Conservation (phyloP, 2,797 vertebrate genomes). For the Artibeus jamaicensis region DNA sequence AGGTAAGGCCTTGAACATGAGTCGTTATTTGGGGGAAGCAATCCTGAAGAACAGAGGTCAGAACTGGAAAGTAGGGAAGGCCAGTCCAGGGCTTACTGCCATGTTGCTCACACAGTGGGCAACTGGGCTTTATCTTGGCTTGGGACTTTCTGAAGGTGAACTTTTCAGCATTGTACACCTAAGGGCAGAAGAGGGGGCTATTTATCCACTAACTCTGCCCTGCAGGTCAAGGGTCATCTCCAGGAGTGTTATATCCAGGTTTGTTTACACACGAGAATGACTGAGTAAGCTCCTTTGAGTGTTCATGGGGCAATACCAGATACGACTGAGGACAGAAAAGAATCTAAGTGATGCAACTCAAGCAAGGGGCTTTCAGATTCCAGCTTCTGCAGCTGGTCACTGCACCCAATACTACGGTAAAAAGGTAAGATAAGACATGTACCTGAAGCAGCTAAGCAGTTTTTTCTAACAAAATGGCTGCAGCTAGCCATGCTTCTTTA, state of each 20-base stretch:
- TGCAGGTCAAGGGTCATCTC: not conserved
- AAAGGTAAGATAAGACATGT: not conserved
- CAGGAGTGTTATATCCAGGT: not conserved
- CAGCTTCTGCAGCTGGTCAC: not conserved
- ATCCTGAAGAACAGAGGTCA: not conserved
- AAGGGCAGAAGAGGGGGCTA: not conserved
- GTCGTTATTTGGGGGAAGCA: not conserved
- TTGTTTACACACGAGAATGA: not conserved
- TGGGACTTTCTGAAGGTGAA: not conserved
- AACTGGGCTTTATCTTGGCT: not conserved
- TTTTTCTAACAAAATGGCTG: not conserved
- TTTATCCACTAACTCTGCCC: not conserved
- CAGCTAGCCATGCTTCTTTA: not conserved
- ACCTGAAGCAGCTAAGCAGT: not conserved
- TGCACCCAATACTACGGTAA: not conserved
- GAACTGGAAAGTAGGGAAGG: not conserved
- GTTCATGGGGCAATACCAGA: not conserved
- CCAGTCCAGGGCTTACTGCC: not conserved
- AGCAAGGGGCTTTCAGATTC: not conserved
- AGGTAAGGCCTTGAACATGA: not conserved
- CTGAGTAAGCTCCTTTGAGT: not conserved
- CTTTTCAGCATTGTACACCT: not conserved
- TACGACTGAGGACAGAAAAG: not conserved
- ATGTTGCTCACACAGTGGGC: not conserved
- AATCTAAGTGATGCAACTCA: not conserved